Conservation (phyloP, 2,113 vertebrate species). For the Cephalopterus ornatus region DNA sequence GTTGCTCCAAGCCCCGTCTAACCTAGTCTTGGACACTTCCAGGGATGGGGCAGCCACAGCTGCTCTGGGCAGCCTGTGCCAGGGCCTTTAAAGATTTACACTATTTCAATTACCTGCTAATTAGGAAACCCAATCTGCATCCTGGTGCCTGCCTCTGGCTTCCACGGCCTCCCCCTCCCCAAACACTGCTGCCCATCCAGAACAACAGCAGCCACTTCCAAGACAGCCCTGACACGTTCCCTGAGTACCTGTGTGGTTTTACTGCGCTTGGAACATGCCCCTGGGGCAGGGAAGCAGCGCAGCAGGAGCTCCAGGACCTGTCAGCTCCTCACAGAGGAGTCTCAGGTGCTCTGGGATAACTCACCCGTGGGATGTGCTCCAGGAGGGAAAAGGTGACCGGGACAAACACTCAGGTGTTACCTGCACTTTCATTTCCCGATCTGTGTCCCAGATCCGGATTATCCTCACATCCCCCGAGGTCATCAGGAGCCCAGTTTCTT, state of each 20-base stretch:
- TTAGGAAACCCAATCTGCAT: accelerated
- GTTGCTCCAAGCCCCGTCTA: background rate
- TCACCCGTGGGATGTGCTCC: accelerated
- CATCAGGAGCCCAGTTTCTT: constrained; percentile 95
- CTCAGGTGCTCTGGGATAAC: background rate
- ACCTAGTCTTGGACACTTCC: background rate
- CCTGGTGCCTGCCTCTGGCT: too few relatives aligned
- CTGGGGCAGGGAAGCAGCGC: background rate
- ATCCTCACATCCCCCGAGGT: constrained; percentile 94
- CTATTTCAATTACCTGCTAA: accelerated
- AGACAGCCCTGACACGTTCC: background rate
- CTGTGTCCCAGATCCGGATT: constrained; percentile 96
- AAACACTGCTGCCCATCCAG: background rate
- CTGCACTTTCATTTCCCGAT: constrained; percentile 96
- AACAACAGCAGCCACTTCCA: background rate
- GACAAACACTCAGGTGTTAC: constrained; percentile 34
- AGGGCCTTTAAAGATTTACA: background rate
- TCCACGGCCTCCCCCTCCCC: background rate
- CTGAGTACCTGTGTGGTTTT: accelerated
- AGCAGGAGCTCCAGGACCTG: background rate
- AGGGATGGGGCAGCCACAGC: background rate
- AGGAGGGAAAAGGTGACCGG: background rate
- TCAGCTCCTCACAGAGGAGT: background rate
- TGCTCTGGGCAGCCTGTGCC: background rate
- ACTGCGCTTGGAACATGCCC: accelerated